Conservation (phyloP, 2,797 vertebrate species). For the Thunnus albacares region DNA sequence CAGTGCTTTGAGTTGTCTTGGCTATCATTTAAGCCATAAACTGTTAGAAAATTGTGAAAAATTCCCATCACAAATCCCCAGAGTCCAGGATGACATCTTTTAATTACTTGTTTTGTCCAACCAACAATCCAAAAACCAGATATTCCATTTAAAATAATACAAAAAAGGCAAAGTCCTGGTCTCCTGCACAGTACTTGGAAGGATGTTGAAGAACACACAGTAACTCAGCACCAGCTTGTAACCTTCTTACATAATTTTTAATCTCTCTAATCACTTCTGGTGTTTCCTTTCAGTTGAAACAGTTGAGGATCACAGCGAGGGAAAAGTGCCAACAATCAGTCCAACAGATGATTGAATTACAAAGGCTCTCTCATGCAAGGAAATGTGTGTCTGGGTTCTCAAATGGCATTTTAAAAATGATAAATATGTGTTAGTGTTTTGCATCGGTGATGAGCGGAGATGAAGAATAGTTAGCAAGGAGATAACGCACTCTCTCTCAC, state of each 20-base stretch:
- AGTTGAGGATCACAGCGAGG: slow-evolving; percentile 7
- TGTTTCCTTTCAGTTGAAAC: slow-evolving; percentile 3
- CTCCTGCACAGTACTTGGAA: neutral
- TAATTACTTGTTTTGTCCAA: no score
- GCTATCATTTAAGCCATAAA: no score
- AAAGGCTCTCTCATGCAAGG: neutral
- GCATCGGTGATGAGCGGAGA: neutral
- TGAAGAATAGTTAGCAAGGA: slow-evolving; percentile 1
- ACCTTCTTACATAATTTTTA: neutral
- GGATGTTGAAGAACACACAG: neutral
- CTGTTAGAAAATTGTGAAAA: no score
- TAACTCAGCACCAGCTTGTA: neutral
- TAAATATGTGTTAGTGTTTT: slow-evolving; percentile 3
- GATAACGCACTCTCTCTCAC: no score
- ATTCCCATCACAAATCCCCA: no score
- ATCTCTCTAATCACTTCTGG: slow-evolving; percentile 1
- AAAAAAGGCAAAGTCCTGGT: no score
- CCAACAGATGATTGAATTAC: slow-evolving; percentile 30
- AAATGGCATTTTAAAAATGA: slow-evolving; percentile 1
- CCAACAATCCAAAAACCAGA: no score
- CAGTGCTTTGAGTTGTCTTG: no score
- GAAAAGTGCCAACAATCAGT: slow-evolving; percentile 26
- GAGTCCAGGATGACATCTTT: no score
- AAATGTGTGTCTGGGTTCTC: neutral
- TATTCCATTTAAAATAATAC: no score